phyloP scores from a whole-genome alignment of 2,797 vertebrate species.

The Tokudaia tokunoshimensis region DNA sequence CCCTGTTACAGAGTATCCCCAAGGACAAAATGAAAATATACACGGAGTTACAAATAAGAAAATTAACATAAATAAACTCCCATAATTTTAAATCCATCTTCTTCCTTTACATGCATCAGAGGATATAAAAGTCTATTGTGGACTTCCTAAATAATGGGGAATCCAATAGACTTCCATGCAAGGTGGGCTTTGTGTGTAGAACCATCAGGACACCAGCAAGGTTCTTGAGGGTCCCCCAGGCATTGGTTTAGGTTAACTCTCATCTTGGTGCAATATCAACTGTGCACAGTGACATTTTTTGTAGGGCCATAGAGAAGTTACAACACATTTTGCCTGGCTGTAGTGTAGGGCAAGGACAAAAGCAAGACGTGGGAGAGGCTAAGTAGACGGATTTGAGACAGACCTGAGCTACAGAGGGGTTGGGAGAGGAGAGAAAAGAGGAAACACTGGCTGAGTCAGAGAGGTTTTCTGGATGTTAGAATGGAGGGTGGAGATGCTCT shows the following conservation, averaged over 20 bases:
- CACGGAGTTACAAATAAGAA: neutral
- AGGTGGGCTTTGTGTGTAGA: fast-evolving
- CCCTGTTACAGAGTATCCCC: neutral
- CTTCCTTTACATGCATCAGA: neutral
- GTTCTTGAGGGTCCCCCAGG: neutral
- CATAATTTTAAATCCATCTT: neutral
- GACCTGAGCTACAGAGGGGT: fast-evolving
- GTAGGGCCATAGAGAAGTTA: neutral
- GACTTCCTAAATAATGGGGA: neutral
- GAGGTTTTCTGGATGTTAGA: neutral
- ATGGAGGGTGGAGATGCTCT: neutral
- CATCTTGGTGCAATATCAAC: neutral
- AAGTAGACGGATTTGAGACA: neutral
- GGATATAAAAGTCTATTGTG: neutral
- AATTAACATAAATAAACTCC: neutral
- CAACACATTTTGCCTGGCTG: fast-evolving
- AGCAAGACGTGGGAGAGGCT: neutral
- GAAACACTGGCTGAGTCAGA: neutral
- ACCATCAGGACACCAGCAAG: fast-evolving
- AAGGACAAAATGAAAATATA: constrained; percentile 1
- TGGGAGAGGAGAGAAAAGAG: neutral
- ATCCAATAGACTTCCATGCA: neutral
- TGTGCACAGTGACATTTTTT: neutral
- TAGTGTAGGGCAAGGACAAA: neutral
- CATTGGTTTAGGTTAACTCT: constrained; percentile 21